These are phyloP conservation scores for Agrochola lychnidis DNA, from an alignment of 2,888 invertebrate species.

Conservation along the genomic window DNA sequence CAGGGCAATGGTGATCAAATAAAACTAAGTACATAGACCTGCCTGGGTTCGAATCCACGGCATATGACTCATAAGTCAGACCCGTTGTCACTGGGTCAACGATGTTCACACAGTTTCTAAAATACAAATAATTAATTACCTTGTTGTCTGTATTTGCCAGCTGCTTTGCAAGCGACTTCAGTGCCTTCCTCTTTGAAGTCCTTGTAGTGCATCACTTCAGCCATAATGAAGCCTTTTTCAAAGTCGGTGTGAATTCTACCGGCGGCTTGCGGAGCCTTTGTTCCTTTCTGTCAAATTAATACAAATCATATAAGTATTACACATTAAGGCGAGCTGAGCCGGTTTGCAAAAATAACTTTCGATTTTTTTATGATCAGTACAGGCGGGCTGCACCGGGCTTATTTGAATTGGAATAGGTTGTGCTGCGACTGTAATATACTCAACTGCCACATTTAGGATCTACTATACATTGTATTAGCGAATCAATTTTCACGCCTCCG, in stretches of 20 bases:
- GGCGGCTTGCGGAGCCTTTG: constrained; percentile 99
- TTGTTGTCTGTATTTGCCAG: constrained; percentile 99
- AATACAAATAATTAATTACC: constrained; percentile 87
- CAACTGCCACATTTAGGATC: neutral
- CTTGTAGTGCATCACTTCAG: constrained; percentile 99
- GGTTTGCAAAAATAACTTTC: neutral
- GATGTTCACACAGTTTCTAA: neutral
- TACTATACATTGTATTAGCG: no score
- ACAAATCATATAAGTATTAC: neutral
- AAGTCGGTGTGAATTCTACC: constrained; percentile 99
- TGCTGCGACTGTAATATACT: neutral
- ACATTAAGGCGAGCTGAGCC: neutral
- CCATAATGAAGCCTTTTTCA: constrained; percentile 99
- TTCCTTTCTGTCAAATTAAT: constrained; percentile 94
- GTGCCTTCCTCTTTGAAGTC: constrained; percentile 99
- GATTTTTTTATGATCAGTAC: neutral
- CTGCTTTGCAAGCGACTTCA: constrained; percentile 97
- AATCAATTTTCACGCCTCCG: no score
- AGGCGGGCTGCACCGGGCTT: neutral
- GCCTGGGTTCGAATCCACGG: neutral
- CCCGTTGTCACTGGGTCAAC: neutral
- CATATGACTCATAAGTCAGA: neutral
- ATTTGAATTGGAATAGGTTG: neutral
- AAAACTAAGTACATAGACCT: neutral
- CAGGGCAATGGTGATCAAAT: neutral